Conservation (phyloP, 1,140 invertebrate genomes). For the Drosophila pseudoananassae region DNA sequence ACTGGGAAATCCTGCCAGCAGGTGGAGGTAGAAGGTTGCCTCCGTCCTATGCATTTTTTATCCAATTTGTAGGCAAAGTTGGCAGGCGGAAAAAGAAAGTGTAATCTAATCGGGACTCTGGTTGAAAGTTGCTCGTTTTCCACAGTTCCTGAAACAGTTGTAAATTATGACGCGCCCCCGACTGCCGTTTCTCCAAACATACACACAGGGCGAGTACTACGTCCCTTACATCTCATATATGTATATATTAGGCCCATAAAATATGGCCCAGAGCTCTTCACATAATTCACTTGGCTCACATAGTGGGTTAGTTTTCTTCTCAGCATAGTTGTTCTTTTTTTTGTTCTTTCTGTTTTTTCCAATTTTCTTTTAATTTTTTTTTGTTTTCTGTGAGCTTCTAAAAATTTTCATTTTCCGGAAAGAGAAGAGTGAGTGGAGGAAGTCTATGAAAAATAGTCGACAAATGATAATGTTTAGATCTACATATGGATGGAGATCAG, state of each 20-base stretch:
- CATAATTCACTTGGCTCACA: slow-evolving; percentile 55
- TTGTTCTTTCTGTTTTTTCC: background rate
- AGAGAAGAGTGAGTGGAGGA: background rate
- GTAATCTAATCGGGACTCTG: slow-evolving; percentile 44
- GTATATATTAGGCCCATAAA: slow-evolving; percentile 42
- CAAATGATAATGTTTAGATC: slow-evolving; percentile 38
- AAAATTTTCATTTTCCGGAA: background rate
- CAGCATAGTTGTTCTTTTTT: background rate
- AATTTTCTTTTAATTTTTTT: background rate
- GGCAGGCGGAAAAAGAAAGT: slow-evolving; percentile 12
- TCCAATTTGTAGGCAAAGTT: slow-evolving; percentile 10
- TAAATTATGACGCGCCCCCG: slow-evolving; percentile 49
- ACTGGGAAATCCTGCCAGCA: background rate
- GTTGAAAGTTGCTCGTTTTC: slow-evolving; percentile 13
- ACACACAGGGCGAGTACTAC: background rate
- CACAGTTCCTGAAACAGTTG: slow-evolving; percentile 33
- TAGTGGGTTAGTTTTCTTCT: slow-evolving; percentile 39
- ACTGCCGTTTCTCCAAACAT: background rate
- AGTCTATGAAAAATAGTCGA: slow-evolving; percentile 31
- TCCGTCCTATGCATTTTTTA: slow-evolving; percentile 20
- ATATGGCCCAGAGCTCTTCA: slow-evolving; percentile 33
- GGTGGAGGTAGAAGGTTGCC: too few species aligned
- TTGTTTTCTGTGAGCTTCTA: too few species aligned
- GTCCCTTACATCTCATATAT: background rate
- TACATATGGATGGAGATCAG: slow-evolving; percentile 12